Evolutionary conservation across 2,797 vertebrate species (phyloP), one percentile per base, ranked within the genome.

Genomic region (Anas bernieri): DNA sequence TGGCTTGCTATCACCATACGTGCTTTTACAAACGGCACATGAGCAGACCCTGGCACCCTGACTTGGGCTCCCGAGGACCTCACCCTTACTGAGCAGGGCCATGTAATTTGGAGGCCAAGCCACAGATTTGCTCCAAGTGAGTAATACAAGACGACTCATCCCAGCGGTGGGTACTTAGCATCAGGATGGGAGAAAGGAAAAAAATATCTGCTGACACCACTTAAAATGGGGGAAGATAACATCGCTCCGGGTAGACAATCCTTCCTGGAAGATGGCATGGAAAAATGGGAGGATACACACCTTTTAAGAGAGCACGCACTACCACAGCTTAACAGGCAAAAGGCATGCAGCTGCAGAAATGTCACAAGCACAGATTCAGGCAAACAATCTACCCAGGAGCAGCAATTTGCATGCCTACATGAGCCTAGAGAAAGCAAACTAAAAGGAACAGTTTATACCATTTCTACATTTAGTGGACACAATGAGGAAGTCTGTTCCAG

Each of bases 121-220:
- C 83, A 86, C 64, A 87, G 79, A 90, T 88, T 64, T 90, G 55
- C 87, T 94, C 87, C 74, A 21, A 28, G 58, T 80, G 93, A 94
- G 89, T 88, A 86, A 90, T 12, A 39, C 10, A 72, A 70, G 72
- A 66, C 18, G 0, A 76, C 67, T 88, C 89, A 89, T 59, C 79
- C 83, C 88, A 46, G 35, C 61, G 52, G 59, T n/a, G 45, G 54
- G 48, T 83, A 82, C 67, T 82, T 56, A 91, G 83, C 83, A 58
- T 46, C 21, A 6, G 50, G 79, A 88, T 1, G 1, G 62, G 35
- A 88, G 58, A 91, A 91, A 66, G 59, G 46, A 66, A 87, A 93
- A 92, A 85, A 93, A 2, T 90, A 95, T 80, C 83, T 96, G 92
- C 90, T 95, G 92, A 93, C 81, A 88, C 31, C 33, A 39, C 26